phyloP scores from a whole-genome alignment of 1,140 invertebrate species.

The Caenorhabditis brenneri region DNA sequence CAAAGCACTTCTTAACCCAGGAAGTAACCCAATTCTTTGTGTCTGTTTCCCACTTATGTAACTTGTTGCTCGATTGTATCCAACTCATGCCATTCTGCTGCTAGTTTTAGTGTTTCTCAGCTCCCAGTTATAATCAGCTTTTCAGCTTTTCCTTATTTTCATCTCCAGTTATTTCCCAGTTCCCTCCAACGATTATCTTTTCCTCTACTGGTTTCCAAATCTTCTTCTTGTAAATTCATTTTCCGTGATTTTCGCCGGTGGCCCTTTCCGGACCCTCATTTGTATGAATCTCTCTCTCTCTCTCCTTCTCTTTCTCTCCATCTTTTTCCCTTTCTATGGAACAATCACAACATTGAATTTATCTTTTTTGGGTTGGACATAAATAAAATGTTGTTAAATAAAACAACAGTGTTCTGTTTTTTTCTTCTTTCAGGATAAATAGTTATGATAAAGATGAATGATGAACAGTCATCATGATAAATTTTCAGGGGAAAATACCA shows the following conservation, averaged over 20 bases:
- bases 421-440: neutral
- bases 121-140: neutral
- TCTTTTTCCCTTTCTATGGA: neutral
- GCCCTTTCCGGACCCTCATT: neutral
- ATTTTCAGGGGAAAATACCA: no score
- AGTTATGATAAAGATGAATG: neutral
- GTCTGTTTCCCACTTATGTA: conserved; percentile 48
- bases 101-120: no score
- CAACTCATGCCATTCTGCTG: neutral
- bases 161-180: neutral
- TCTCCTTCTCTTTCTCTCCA: neutral
- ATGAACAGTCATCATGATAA: neutral
- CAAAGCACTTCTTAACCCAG: conserved; percentile 51
- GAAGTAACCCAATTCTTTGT: conserved; percentile 55
- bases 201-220: neutral
- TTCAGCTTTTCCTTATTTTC: neutral
- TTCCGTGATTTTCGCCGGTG: conserved; percentile 2
- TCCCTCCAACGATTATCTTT: neutral
- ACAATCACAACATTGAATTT: neutral
- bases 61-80: neutral
- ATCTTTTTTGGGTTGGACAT: neutral
- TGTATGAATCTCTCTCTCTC: neutral
- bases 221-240: neutral
- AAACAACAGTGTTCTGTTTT: neutral
- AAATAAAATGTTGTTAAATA: neutral